Conservation (phyloP, 2,113 vertebrate genomes). For the Heterochromis multidens region DNA sequence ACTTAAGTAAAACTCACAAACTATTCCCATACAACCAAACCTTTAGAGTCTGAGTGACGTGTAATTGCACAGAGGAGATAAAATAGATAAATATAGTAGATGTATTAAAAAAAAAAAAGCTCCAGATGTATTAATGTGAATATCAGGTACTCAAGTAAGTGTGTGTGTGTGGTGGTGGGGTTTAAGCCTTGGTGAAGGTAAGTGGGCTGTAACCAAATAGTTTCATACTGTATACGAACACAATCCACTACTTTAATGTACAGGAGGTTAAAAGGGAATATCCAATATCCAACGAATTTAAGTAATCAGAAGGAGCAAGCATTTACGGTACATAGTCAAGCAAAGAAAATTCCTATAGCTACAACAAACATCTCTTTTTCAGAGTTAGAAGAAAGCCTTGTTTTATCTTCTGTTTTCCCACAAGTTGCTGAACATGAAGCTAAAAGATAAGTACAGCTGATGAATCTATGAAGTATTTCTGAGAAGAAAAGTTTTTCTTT, state of each 20-base stretch:
- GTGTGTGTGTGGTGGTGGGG: background rate
- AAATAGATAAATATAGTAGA: background rate
- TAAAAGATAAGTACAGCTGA: background rate
- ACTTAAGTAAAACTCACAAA: background rate
- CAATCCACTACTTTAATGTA: background rate
- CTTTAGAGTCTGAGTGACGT: background rate
- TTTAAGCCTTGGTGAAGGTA: background rate
- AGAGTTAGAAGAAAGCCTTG: background rate
- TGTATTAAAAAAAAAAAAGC: background rate
- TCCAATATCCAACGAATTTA: background rate
- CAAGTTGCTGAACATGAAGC: background rate
- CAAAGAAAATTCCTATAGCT: background rate
- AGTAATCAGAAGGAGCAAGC: background rate
- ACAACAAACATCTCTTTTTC: background rate
- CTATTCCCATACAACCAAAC: background rate
- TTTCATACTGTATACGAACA: background rate
- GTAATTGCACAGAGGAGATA: background rate
- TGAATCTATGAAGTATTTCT: background rate
- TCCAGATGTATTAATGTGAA: rapidly evolving
- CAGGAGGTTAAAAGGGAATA: background rate
- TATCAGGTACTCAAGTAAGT: too few species aligned
- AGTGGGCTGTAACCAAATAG: background rate
- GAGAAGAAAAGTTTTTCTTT: background rate
- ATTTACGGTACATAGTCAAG: background rate
- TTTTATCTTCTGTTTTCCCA: background rate